Evolutionary conservation across 2,797 vertebrate species (phyloP), one percentile per base, ranked within the genome.

Genomic region (Muscicapa striata): DNA sequence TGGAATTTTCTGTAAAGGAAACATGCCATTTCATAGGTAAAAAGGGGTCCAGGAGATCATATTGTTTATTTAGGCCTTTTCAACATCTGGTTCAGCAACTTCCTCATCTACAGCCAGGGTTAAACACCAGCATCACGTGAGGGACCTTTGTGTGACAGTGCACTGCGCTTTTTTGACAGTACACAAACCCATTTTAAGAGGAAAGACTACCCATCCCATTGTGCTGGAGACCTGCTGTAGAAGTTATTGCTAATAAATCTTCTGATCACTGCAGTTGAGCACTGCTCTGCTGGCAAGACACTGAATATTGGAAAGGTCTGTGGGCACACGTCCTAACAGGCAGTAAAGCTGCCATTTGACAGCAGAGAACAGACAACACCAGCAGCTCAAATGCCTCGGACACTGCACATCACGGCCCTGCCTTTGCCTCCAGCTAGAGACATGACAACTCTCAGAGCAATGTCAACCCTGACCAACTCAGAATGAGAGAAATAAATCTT

Each of bases 1-100:
- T 5, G 22, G 63, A n/a, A 84, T 79, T 88, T 74, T 87, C 88
- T 64, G 48, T 70, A 81, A 91, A 41, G 66, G 81, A 92, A 96
- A 96, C 79, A 76, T 24, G 24, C 13, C 1, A 2, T 89, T 79
- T 70, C 49, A 87, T 12, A 89, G 80, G 79, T 54, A 86, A 89
- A 90, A 86, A 36, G 13, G 20, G 26, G 40, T 75, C 43, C 63
- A 88, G 64, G 30, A 88, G 77, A 82, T 67, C 46, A 57, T 11
- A 6, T 72, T 78, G 75, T 75, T 95, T 79, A 87, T 63, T 66
- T 77, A 75, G 52, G 62, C 52, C 34, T 82, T 84, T 85, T 82
- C 79, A 92, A 89, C 58, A 88, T 29, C 51, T 69, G 38, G 52
- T 72, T 85, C 84, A 62, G 79, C 73, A 92, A 66, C 51, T 52